Conservation (phyloP, 2,888 invertebrate genomes). For the Aleiodes leptofemur region DNA sequence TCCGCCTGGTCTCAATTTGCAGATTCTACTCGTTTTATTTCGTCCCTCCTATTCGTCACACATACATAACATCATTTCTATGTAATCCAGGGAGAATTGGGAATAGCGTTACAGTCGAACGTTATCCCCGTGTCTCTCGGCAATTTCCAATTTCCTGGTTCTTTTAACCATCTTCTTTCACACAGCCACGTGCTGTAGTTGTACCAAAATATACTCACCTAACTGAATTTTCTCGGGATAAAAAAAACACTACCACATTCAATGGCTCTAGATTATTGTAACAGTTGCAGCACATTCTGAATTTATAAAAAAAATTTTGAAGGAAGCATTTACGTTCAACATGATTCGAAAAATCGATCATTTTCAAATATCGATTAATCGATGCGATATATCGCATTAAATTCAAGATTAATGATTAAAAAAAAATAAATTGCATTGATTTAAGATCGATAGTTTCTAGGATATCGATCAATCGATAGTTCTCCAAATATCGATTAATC, state of each 20-base stretch:
- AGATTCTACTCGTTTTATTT: conserved; percentile 54
- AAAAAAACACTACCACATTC: background rate
- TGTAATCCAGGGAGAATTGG: conserved; percentile 34
- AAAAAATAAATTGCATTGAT: too few species aligned
- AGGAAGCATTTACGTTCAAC: too few species aligned
- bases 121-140: conserved; percentile 59
- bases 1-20: conserved; percentile 68
- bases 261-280: background rate
- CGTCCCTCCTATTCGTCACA: conserved; percentile 37
- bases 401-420: too few species aligned
- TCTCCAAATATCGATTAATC: too few species aligned
- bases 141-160: conserved; percentile 73
- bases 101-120: conserved; percentile 25
- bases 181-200: conserved; percentile 33
- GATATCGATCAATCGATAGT: too few species aligned
- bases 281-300: too few species aligned
- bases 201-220: conserved; percentile 23
- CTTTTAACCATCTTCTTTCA: conserved; percentile 52
- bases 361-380: too few species aligned
- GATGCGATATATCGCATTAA: too few species aligned
- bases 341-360: too few species aligned
- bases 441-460: too few species aligned
- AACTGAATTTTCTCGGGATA: background rate
- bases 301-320: too few species aligned
- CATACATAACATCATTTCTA: conserved; percentile 39